Base-by-base conservation (phyloP, 1,140 invertebrate species). In the Aphis gossypii region DNA sequence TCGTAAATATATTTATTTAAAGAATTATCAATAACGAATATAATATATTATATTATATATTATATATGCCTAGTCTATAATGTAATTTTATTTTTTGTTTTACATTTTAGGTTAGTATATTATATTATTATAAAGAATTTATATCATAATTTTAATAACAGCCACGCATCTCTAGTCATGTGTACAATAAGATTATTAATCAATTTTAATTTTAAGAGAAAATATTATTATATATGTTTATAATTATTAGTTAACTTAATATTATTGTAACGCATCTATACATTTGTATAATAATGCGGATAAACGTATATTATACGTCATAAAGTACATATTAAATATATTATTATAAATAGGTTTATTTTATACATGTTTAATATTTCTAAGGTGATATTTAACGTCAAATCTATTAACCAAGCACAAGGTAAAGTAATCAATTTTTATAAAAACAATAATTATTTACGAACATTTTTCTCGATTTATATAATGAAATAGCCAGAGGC, bases 161-260 rank as follows among this genome's bases (percentile, higher is more conserved):
- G 90, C 48, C 48, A 93, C 60, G 60, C 92, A 93, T 84, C 76
- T 93, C 92, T 93, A 93, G 92, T 93, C 92, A 93, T 93, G 82
- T 93, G 92, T 93, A 93, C 92, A 93, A 93, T 93, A 93, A 93
- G 48, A 44, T 93, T 83, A 93, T 93, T 93, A 93, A 84, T 93
- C 82, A 86, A 93, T 93, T 93, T 51, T 92, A 92, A 51, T 92
- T 82, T 93, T 93, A 93, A 93, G 92, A 35, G 9, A 84, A 93
- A 93, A n/a, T 93, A 93, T 84, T 93, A 68, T 68, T 68, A 68
- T 68, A 51, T 86, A 90, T 93, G 84, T 48, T 82, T 86, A 51
- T 51, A 83, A 93, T 86, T 54, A 93, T 86, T 54, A 93, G 76
- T 93, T 83, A 83, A 83, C 76, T 44, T 86, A 86, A 83, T 93